Base-by-base conservation (phyloP, 2,113 vertebrate genomes). In the Bungarus multicinctus region DNA sequence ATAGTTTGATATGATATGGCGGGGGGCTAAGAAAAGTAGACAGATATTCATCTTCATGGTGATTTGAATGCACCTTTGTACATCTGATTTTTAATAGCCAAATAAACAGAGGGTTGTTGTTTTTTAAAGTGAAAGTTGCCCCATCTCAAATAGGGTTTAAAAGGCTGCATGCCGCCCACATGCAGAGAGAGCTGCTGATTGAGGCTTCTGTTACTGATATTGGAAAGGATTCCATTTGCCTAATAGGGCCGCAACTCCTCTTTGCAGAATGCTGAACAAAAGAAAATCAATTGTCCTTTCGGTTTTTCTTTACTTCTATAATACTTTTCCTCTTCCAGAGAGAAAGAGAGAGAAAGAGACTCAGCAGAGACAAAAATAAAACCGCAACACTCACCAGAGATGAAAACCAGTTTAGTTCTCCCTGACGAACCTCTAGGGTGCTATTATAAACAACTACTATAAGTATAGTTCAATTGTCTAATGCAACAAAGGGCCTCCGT, bases 201-300 rank as follows among this genome's bases (percentile, higher is more conserved):
- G 43, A 64, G 52, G 23, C 52, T 25, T 87, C 81, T 93, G 64
- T 93, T 52, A 86, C 39, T 34, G 14, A 91, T 87, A 90, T 94
- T 93, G 85, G 57, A 92, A 94, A 69, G 54, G 8, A 81, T 64
- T 92, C 93, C 93, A 5, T 2, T 93, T 95, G 94, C 93, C 92
- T 74, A 34, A 27, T 47, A 58, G 47, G 18, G 89, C 81, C 95
- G 90, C 58, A 30, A 89, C 92, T 95, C 93, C n/a, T 93, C 96
- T 95, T 95, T 85, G 92, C 89, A 91, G 54, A 93, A 89, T 57
- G 90, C 11, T 11, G 2, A 74, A 91, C 53, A 54, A 96, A 86
- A 91, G 47, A n/a, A 85, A 95, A 93, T 54, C 90, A 92, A 39
- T 92, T 95, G 90, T 60, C 60, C 69, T 95, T 88, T 47, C 52